These are phyloP conservation scores for Darevskia nairensis DNA, from an alignment of 2,797 vertebrate genomes.

Conservation along the genomic window DNA sequence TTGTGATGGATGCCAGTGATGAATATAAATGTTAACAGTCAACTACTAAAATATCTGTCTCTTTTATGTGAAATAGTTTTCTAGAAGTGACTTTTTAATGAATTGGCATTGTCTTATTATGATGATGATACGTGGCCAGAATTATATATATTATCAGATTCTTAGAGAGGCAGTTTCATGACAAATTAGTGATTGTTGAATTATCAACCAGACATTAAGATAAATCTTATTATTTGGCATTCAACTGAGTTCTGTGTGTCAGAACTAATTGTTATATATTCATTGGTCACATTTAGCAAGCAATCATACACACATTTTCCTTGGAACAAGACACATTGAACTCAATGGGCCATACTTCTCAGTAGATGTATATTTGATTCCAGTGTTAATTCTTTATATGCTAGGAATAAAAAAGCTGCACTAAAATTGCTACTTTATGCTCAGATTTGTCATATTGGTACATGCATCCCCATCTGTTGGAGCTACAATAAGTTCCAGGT, in stretches of 20 bases:
- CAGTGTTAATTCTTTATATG: no score
- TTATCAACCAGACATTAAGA: slow-evolving; percentile 45
- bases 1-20: slow-evolving; percentile 56
- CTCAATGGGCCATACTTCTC: no score
- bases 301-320: no score
- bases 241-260: slow-evolving; percentile 61
- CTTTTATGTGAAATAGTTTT: slow-evolving; percentile 56
- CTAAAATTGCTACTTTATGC: no score
- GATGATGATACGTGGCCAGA: slow-evolving; percentile 50
- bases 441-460: no score
- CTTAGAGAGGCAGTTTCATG: slow-evolving; percentile 54
- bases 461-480: no score
- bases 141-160: slow-evolving; percentile 55
- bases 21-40: slow-evolving; percentile 56
- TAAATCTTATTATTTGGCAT: slow-evolving; percentile 57
- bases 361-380: no score
- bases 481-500: no score
- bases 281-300: slow-evolving; percentile 54
- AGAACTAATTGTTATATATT: slow-evolving; percentile 63
- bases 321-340: no score
- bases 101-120: slow-evolving; percentile 64
- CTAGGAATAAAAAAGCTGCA: no score
- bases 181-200: slow-evolving; percentile 50
- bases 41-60: slow-evolving; percentile 39
- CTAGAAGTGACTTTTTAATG: slow-evolving; percentile 54